phyloP scores from a whole-genome alignment of 2,888 invertebrate species.

The Patella ulyssiponensis region DNA sequence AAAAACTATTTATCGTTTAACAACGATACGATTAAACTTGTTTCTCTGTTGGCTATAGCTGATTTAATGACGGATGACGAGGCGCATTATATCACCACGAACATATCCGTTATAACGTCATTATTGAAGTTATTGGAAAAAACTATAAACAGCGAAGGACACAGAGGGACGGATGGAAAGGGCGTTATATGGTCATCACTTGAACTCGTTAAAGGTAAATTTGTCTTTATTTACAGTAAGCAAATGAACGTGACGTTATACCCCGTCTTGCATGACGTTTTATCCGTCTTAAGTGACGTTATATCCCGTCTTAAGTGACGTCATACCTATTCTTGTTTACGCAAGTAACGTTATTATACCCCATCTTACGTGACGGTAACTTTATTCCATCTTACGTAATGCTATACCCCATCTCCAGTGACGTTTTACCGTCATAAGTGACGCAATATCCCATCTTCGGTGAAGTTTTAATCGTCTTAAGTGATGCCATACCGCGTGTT shows the following conservation, averaged over 20 bases:
- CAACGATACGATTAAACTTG: not conserved
- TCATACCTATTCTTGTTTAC: too few species aligned
- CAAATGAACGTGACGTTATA: not conserved
- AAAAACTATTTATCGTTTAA: not conserved
- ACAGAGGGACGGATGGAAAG: not conserved
- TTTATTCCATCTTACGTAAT: too few species aligned
- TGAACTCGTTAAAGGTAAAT: not conserved
- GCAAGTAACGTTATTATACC: too few species aligned
- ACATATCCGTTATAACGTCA: not conserved
- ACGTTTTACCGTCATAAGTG: too few species aligned
- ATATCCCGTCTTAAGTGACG: too few species aligned
- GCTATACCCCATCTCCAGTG: too few species aligned
- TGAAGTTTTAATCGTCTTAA: too few species aligned
- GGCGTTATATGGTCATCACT: not conserved
- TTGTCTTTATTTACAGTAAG: not conserved
- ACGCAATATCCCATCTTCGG: too few species aligned
- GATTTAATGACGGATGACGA: not conserved
- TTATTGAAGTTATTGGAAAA: not conserved
- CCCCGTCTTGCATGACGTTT: too few species aligned
- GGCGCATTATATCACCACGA: not conserved
- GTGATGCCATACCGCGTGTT: too few species aligned
- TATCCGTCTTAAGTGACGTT: too few species aligned
- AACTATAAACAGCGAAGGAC: not conserved
- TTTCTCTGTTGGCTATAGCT: not conserved
- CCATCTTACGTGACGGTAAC: too few species aligned